Percentiles rank a stretch among this genome's conserved stretches.
Evolutionary conservation across 2,888 invertebrate genomes (phyloP).

Genomic region (Uropetala carovei): DNA sequence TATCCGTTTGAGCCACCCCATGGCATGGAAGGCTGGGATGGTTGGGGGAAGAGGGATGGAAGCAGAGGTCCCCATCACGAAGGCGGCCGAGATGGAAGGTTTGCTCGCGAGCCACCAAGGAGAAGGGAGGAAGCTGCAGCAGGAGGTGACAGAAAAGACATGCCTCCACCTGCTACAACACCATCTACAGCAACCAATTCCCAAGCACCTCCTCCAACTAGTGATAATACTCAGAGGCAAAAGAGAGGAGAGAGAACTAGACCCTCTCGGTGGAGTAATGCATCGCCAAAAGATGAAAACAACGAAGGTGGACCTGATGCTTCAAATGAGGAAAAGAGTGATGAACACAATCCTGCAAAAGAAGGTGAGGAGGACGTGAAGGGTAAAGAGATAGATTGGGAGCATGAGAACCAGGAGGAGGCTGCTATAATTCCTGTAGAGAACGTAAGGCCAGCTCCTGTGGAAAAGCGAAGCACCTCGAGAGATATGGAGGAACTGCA

Average conservation of each 20-base stretch:
- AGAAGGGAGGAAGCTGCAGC: slow-evolving; percentile 66
- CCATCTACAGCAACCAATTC: slow-evolving; percentile 65
- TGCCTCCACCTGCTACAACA: not conserved
- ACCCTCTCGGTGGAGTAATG: slow-evolving; percentile 71
- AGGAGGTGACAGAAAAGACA: not conserved
- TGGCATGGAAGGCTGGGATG: slow-evolving; percentile 70
- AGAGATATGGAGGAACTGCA: not conserved
- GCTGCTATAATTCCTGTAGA: not conserved
- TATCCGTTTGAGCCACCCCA: slow-evolving; percentile 67
- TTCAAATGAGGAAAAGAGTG: not conserved
- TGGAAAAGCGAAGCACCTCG: slow-evolving; percentile 8
- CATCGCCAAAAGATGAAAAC: slow-evolving; percentile 72
- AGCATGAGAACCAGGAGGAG: slow-evolving; percentile 48
- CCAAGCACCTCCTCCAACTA: slow-evolving; percentile 67
- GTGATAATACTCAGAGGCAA: slow-evolving; percentile 72
- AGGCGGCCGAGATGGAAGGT: slow-evolving; percentile 56
- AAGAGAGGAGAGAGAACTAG: slow-evolving; percentile 71
- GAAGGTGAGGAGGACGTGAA: slow-evolving; percentile 67
- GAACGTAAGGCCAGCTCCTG: slow-evolving; percentile 31
- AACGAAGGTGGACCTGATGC: slow-evolving; percentile 68
- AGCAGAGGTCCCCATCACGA: slow-evolving; percentile 55
- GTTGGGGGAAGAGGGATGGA: slow-evolving; percentile 54
- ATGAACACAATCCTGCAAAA: slow-evolving; percentile 12
- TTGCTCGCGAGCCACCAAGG: slow-evolving; percentile 61
- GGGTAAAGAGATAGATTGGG: slow-evolving; percentile 66